These are phyloP conservation scores for Pocillopora meandrina DNA, from an alignment of 92 coral and sea anemone genomes.

Conservation along the genomic window DNA sequence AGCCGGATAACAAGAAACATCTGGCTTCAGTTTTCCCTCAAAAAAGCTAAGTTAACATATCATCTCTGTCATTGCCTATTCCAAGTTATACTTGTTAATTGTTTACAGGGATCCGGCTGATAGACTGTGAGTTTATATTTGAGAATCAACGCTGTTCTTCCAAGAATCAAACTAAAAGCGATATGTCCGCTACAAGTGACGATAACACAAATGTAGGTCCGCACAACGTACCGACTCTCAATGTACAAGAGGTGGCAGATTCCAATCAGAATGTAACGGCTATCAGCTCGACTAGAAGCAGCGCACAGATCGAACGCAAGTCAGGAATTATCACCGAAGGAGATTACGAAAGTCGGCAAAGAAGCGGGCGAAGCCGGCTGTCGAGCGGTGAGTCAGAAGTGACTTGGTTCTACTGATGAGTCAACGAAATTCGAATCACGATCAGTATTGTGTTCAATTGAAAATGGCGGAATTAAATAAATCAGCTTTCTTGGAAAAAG, in stretches of 20 bases:
- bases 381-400: slow-evolving; percentile 47
- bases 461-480: no score
- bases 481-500: no score
- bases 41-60: neutral
- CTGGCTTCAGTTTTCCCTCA: neutral
- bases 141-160: neutral
- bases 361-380: slow-evolving; percentile 28
- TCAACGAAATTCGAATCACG: no score
- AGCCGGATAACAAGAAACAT: neutral
- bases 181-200: slow-evolving; percentile 8
- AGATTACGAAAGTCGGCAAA: slow-evolving; percentile 4
- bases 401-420: no score
- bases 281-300: neutral
- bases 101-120: neutral
- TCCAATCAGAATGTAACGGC: slow-evolving; percentile 5
- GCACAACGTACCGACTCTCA: slow-evolving; percentile 9
- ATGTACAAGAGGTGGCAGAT: slow-evolving; percentile 19
- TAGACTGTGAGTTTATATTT: neutral
- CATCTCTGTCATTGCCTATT: neutral
- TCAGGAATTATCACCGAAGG: slow-evolving; percentile 65
- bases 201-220: neutral
- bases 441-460: no score
- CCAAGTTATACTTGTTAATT: neutral
- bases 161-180: neutral
- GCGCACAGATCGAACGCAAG: neutral